Conservation (phyloP, 2,113 vertebrate species). For the Cynoglossus semilaevis region DNA sequence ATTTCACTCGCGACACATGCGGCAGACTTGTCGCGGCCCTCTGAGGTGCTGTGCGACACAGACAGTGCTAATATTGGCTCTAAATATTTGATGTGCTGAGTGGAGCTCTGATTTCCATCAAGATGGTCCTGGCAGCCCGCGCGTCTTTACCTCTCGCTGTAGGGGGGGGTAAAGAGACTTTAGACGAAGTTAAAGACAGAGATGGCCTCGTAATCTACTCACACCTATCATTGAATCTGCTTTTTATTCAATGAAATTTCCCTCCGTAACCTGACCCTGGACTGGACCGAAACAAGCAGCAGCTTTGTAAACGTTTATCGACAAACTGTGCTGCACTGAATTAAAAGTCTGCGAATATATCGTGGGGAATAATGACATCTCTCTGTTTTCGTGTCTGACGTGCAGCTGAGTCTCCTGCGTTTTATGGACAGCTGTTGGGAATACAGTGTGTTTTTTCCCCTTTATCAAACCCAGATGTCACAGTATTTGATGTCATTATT, state of each 20-base stretch:
- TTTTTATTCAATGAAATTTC: slow-evolving; percentile 51
- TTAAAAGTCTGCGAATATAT: slow-evolving; percentile 33
- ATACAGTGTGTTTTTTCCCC: slow-evolving; percentile 26
- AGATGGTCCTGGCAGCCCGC: slow-evolving; percentile 25
- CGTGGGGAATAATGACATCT: slow-evolving; percentile 10
- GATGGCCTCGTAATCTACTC: slow-evolving; percentile 60
- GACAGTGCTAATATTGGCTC: slow-evolving; percentile 88
- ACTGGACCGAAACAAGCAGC: slow-evolving; percentile 38
- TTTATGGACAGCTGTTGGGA: slow-evolving; percentile 50
- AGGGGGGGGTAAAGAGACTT: slow-evolving; percentile 46
- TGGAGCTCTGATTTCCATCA: slow-evolving; percentile 56
- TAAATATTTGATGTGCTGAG: slow-evolving; percentile 93
- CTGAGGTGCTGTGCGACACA: slow-evolving; percentile 50
- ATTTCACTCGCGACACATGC: slow-evolving; percentile 22
- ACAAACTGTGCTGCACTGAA: slow-evolving; percentile 46
- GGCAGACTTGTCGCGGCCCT: too few species aligned
- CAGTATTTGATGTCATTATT: slow-evolving; percentile 63
- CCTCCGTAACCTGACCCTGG: slow-evolving; percentile 55
- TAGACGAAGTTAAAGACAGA: slow-evolving; percentile 58
- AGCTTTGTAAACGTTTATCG: slow-evolving; percentile 51
- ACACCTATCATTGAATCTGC: slow-evolving; percentile 54
- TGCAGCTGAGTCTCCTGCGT: slow-evolving; percentile 5
- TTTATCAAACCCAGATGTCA: slow-evolving; percentile 50
- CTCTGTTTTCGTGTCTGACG: slow-evolving; percentile 21
- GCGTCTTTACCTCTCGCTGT: slow-evolving; percentile 14